Base-by-base conservation (phyloP, 2,113 vertebrate genomes). In the Halichoerus grypus region DNA sequence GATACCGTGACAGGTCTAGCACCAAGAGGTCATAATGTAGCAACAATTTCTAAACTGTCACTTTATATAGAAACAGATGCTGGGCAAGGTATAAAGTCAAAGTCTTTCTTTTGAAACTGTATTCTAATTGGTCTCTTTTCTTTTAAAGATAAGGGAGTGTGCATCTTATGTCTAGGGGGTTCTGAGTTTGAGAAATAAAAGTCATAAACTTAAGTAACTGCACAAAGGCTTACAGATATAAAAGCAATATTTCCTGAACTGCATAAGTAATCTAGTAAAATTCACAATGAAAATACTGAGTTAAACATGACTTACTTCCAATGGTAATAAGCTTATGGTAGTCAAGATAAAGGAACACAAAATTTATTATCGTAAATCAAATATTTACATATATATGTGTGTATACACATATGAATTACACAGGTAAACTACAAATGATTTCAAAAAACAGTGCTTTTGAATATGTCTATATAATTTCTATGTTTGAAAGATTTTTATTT, bases 81-180 rank as follows among this genome's bases (percentile, higher is more conserved):
- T 96, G 16, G 80, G 39, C 59, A 61, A 53, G 18, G 67, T 92
- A 65, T 39, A 84, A n/a, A 46, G 21, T 13, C 12, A 65, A 79
- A 96, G 28, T 49, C 13, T 24, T 94, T 51, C 26, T 98, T 98
- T 85, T 86, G 85, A 88, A 91, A 3, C 9, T 57, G 19, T 39
- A 31, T 94, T 96, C 31, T 94, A 1, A 55, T 90, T 97, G 51
- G 3, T 88, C 21, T 97, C 14, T 22, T 33, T 33, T 65, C 63
- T 67, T 85, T 63, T 76, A 14, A 57, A 74, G 72, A 87, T 33
- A 22, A 74, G 26, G 19, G 67, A 67, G 69, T 86, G 4, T 7
- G 3, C 26, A 76, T 24, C 28, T 95, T 96, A 53, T 59, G 7
- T 10, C 53, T 88, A 79, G 6, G 51, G 31, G 22, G 49, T 65